Base-by-base conservation (phyloP, 2,888 invertebrate genomes). In the Amphimallon solstitiale region DNA sequence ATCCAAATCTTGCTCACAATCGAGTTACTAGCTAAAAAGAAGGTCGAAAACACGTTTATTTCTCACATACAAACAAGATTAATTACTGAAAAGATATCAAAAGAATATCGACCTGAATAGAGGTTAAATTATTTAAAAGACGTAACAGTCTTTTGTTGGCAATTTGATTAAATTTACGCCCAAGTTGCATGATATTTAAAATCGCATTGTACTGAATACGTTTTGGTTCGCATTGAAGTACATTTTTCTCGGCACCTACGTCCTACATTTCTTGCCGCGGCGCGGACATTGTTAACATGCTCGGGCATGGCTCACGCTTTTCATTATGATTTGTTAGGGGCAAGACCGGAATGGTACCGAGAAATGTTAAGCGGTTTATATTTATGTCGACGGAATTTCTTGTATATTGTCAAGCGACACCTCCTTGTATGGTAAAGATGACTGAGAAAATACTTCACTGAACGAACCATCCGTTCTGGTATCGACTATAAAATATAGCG, bases 341-440 rank as follows among this genome's bases (percentile, higher is more conserved):
- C 63, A 48, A 65, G 63, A 43, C 43, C 54, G 54, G 65, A 66
- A 68, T 56, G 65, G 49, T 68, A 68, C 63, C 38, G 59, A 70
- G 67, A 68, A 68, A 65, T 59, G 66, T 67, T 68, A 71, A 72
- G 71, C 71, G 70, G 69, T 62, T 69, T 38, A 68, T 68, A 69
- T 72, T 71, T 70, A 72, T 65, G 70, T 59, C 60, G 63, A 52
- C 64, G 64, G 68, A 67, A 66, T 67, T 51, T 62, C 69, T 70
- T 67, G 68, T 67, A 65, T 61, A 67, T 70, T 71, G 68, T 71
- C 69, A 64, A 68, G 71, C 69, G 67, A 68, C 72, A 72, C 72
- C 72, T 72, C 72, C 68, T 66, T 70, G 51, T 51, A 23, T 23
- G 62, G 62, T 17, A 37, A 56, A 56, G 17, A 17, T 43, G 43